Evolutionary conservation across 2,797 vertebrate genomes (phyloP).

Genomic region (Bradypodion pumilum): DNA sequence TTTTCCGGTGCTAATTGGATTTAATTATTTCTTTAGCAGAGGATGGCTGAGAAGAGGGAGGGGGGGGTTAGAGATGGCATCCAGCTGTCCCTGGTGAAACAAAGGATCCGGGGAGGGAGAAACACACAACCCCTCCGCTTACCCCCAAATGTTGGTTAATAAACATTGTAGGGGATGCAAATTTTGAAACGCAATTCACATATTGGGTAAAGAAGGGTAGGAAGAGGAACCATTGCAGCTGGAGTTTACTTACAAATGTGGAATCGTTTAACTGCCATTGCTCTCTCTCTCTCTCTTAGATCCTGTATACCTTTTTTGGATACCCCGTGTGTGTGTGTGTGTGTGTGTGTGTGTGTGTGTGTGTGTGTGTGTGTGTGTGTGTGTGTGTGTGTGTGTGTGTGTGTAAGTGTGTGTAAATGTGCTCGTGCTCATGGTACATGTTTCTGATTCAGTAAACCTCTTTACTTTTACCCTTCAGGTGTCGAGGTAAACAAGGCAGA

Average conservation of each 20-base stretch:
- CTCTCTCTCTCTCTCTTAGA: constrained; percentile 13
- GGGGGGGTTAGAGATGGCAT: constrained; percentile 71
- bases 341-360: too few species aligned
- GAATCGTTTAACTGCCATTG: not conserved
- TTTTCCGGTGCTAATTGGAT: constrained; percentile 80
- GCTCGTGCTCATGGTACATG: constrained; percentile 8
- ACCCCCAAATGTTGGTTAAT: constrained; percentile 51
- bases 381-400: too few species aligned
- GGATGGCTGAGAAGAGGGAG: constrained; percentile 66
- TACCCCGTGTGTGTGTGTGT: too few species aligned
- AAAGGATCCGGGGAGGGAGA: constrained; percentile 60
- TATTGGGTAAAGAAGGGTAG: constrained; percentile 40
- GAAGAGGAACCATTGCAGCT: constrained; percentile 29
- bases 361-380: too few species aligned
- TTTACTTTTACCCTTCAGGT: too few species aligned
- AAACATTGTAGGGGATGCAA: constrained; percentile 39
- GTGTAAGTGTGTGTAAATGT: too few species aligned
- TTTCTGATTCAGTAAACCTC: not conserved
- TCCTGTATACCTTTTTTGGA: not conserved
- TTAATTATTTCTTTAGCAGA: constrained; percentile 76
- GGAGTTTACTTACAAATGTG: not conserved
- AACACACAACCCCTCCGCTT: constrained; percentile 50
- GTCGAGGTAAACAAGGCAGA: not conserved
- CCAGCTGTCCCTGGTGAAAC: constrained; percentile 69
- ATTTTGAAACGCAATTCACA: constrained; percentile 53